Conservation (phyloP, 2,797 vertebrate species). For the Ceryle rudis region DNA sequence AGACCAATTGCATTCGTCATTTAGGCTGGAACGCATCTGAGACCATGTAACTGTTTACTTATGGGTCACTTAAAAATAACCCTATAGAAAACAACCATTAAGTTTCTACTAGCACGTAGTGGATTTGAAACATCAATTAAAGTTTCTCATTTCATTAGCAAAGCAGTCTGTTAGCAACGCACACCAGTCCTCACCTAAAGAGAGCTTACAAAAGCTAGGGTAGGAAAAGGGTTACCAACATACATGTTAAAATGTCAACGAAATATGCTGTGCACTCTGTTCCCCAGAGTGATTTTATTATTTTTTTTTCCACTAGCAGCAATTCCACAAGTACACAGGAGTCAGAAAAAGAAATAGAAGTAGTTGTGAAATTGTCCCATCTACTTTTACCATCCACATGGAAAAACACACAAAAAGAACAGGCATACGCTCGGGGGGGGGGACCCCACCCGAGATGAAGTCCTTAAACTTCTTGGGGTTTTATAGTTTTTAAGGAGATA, state of each 20-base stretch:
- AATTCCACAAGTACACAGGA: neutral
- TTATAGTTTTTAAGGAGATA: neutral
- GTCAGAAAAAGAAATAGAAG: conserved; percentile 23
- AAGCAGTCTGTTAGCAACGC: neutral
- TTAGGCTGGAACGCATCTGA: neutral
- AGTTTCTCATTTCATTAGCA: conserved; percentile 25
- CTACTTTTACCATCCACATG: conserved; percentile 15
- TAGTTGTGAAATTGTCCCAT: conserved; percentile 26
- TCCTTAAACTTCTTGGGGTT: neutral
- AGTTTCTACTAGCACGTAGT: neutral
- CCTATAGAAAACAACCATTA: conserved; percentile 11
- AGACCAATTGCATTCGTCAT: neutral
- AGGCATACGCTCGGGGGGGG: neutral
- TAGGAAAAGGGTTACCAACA: neutral
- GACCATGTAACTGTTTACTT: conserved; percentile 9
- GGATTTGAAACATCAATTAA: neutral
- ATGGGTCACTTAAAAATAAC: conserved; percentile 46
- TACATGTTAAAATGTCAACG: neutral
- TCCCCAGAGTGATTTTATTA: neutral
- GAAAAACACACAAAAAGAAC: conserved; percentile 19
- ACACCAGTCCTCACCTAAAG: neutral
- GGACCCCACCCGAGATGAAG: neutral
- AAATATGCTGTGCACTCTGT: neutral
- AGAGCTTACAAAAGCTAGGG: neutral
- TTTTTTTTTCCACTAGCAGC: conserved; percentile 19